Evolutionary conservation across 53 echinoderm and acorn worm species (phyloP), one percentile per base, ranked within the genome.

Genomic region (Apostichopus leukothele): DNA sequence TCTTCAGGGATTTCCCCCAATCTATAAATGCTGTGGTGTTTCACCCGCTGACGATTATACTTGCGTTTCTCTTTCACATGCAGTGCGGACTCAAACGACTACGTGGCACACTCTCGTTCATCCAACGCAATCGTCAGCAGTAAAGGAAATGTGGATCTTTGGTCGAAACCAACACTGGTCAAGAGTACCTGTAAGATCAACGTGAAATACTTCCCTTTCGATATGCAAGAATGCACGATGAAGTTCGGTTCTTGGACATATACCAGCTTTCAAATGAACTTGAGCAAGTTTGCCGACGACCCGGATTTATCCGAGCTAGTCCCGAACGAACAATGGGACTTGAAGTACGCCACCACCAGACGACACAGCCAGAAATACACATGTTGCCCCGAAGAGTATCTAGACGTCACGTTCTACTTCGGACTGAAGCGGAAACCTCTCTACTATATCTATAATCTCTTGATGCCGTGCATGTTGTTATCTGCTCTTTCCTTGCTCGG

Each of bases 201-300:
- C 79, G 95, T 98, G 75, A 98, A 95, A 75, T 98, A 90, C 89
- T 98, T 98, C 91, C 98, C 98, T 14, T 98, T 98, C 90, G 98
- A 98, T 88, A 93, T 93, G 94, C 98, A 98, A 86, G 86, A 93
- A 73, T 98, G 97, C 89, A 81, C 51, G 21, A 94, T 98, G 97
- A 98, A 98, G 86, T 98, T 98, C 75, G 98, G 98, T 22, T 98
- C 98, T 57, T 98, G 98, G 95, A 98, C 98, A 8, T 98, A 98
- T 90, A 98, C 88, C 79, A 91, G 93, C 90, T 92, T 92, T 75
- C 94, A 95, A 86, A 98, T 98, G 94, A 93, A 93, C 80, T 86
- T 98, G 14, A 80, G 88, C 75, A 95, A 93, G 90, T 79, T 86
- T 25, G 74, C 10, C 5, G 75, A 68, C 51, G 51, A 52, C 0